Evolutionary conservation across 2,888 invertebrate genomes (phyloP).

Genomic region (Lymantria dispar): DNA sequence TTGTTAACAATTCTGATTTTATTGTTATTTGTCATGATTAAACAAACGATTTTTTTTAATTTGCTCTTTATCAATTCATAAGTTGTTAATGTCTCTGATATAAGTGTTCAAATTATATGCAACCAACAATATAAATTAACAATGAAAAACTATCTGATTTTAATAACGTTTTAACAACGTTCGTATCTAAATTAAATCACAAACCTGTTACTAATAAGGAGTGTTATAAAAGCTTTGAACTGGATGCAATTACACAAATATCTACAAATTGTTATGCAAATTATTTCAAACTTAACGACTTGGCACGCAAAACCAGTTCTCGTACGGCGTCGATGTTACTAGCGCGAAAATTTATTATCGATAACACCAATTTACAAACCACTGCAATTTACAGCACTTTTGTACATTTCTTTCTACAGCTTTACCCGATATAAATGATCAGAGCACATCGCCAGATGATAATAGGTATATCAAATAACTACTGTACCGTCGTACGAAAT

Average conservation of each 20-base stretch:
- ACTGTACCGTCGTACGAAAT: too few species aligned
- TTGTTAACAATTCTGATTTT: too few species aligned
- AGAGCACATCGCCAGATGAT: slow-evolving; percentile 26
- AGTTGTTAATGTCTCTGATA: too few species aligned
- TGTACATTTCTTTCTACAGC: slow-evolving; percentile 32
- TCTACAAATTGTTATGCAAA: slow-evolving; percentile 50
- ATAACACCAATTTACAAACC: slow-evolving; percentile 48
- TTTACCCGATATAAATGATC: slow-evolving; percentile 33
- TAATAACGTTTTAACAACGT: background rate
- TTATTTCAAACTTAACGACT: slow-evolving; percentile 51
- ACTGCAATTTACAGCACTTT: slow-evolving; percentile 32
- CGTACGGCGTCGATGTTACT: slow-evolving; percentile 41
- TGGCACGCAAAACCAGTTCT: slow-evolving; percentile 47
- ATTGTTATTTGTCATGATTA: too few species aligned
- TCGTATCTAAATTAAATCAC: background rate
- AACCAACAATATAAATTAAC: background rate
- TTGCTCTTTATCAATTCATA: too few species aligned
- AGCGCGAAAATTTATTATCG: slow-evolving; percentile 55
- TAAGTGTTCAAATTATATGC: too few species aligned
- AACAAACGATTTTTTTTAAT: too few species aligned
- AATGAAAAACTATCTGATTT: background rate
- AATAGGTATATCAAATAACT: slow-evolving; percentile 17
- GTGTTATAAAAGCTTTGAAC: slow-evolving; percentile 18
- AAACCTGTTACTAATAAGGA: slow-evolving; percentile 11
- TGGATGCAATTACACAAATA: slow-evolving; percentile 33